phyloP scores from a whole-genome alignment of 2,113 vertebrate genomes.

The Hiodon tergisus region DNA sequence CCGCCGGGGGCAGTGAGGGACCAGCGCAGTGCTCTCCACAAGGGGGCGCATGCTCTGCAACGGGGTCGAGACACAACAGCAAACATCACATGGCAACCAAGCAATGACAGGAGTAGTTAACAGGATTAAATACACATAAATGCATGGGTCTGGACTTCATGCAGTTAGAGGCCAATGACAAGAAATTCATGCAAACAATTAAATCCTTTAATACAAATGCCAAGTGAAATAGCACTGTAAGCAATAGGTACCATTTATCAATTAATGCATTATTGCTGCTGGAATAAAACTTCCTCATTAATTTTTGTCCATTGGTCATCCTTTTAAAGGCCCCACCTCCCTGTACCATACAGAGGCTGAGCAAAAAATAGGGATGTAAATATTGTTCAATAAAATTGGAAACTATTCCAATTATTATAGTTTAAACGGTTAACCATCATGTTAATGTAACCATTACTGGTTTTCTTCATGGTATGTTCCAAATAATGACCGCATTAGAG shows the following conservation, averaged over 20 bases:
- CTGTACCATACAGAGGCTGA: too few relatives aligned
- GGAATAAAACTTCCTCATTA: too few relatives aligned
- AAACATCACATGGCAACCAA: conserved; percentile 54
- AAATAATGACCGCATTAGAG: too few relatives aligned
- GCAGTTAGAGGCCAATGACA: conserved; percentile 17
- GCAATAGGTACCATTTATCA: background rate
- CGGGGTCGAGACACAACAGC: conserved; percentile 74
- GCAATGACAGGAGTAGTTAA: conserved; percentile 46
- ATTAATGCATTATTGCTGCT: background rate
- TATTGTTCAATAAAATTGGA: too few relatives aligned
- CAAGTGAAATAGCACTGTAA: background rate
- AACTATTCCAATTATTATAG: too few relatives aligned
- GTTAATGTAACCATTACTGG: too few relatives aligned
- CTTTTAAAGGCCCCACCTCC: too few relatives aligned
- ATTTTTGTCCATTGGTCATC: too few relatives aligned
- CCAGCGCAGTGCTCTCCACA: conserved; percentile 64
- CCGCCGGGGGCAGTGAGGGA: conserved; percentile 71
- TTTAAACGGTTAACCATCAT: too few relatives aligned
- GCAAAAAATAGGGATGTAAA: too few relatives aligned
- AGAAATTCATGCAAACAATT: conserved; percentile 9
- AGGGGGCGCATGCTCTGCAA: conserved; percentile 88
- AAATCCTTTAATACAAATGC: background rate
- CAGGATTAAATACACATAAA: conserved; percentile 47
- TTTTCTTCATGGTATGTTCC: too few relatives aligned
- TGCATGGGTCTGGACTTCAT: conserved; percentile 34